Conservation (phyloP, 2,113 vertebrate species). For the Perca fluviatilis region DNA sequence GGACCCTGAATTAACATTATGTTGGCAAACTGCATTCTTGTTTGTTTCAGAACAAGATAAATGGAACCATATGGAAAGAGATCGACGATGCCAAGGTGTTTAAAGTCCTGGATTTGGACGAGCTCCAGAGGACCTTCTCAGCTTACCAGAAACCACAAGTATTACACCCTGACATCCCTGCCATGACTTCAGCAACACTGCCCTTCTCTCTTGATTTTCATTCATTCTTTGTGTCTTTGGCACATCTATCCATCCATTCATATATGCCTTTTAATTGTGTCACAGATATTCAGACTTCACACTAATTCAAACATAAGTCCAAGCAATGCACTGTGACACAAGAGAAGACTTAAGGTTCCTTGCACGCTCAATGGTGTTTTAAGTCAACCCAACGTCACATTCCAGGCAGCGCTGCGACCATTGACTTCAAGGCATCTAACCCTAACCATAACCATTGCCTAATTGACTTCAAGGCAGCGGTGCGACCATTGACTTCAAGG, state of each 20-base stretch:
- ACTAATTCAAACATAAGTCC: no score
- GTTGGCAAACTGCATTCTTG: neutral
- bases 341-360: no score
- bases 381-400: no score
- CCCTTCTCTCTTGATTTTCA: neutral
- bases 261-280: neutral
- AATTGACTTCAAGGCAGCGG: no score
- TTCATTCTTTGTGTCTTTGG: neutral
- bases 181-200: neutral
- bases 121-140: constrained; percentile 95
- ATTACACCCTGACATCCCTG: constrained; percentile 17
- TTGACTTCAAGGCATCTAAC: no score
- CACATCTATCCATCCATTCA: neutral
- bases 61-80: constrained; percentile 92
- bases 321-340: no score
- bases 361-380: no score
- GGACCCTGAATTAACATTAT: neutral
- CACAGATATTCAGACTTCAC: neutral
- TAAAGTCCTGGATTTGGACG: constrained; percentile 92
- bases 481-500: no score
- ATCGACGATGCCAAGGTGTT: constrained; percentile 94
- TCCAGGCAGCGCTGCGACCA: no score
- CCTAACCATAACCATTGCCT: no score
- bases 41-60: constrained; percentile 89
- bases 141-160: constrained; percentile 98